These are phyloP conservation scores for Helleia helle DNA, from an alignment of 2,888 invertebrate genomes.

Conservation along the genomic window DNA sequence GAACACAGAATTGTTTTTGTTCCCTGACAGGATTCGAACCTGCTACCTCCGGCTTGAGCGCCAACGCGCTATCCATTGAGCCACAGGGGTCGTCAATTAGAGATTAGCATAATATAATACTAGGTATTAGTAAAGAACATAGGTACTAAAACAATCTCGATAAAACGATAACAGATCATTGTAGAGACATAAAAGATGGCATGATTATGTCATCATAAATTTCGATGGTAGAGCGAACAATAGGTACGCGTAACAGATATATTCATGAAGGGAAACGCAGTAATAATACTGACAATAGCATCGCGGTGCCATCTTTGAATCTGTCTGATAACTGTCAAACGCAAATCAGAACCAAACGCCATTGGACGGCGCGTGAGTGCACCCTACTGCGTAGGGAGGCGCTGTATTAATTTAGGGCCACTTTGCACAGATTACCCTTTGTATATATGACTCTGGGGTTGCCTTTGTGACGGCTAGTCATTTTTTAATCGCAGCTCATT, in stretches of 20 bases:
- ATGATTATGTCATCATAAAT: constrained; percentile 1
- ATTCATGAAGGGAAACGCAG: constrained; percentile 15
- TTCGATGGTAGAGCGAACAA: background rate
- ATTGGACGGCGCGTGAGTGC: constrained; percentile 36
- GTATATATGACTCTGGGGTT: constrained; percentile 61
- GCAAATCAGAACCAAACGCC: constrained; percentile 24
- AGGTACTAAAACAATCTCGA: too few species aligned
- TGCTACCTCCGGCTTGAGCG: too few species aligned
- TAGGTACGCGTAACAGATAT: background rate
- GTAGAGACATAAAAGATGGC: background rate
- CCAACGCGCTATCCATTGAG: too few species aligned
- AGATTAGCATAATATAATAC: too few species aligned
- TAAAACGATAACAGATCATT: too few species aligned
- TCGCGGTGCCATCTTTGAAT: constrained; percentile 59
- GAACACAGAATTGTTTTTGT: too few species aligned
- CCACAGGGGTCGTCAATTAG: too few species aligned
- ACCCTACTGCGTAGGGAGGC: constrained; percentile 35
- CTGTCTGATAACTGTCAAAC: constrained; percentile 36
- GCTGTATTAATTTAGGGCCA: constrained; percentile 49
- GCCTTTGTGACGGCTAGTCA: constrained; percentile 59
- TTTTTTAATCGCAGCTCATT: constrained; percentile 52
- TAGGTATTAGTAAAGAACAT: too few species aligned
- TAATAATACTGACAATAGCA: constrained; percentile 27
- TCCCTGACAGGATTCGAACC: too few species aligned
- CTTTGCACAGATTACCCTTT: constrained; percentile 71